Evolutionary conservation across 1,140 invertebrate genomes (phyloP).

Genomic region (Vollenhovia emeryi): DNA sequence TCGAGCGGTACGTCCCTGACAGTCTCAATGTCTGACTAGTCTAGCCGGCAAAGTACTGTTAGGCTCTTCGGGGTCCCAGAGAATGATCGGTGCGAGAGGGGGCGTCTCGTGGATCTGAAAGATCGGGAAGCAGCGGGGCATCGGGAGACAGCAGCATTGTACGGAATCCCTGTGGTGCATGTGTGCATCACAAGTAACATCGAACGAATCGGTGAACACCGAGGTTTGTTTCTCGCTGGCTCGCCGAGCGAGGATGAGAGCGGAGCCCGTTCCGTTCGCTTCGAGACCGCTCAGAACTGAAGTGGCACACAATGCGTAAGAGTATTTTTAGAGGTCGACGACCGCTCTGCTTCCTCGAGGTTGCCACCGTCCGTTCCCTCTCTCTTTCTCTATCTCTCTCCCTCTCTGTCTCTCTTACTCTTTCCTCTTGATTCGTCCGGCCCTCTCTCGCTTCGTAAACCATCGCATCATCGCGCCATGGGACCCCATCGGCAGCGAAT

Average conservation of each 20-base stretch:
- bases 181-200: slow-evolving; percentile 63
- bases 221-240: slow-evolving; percentile 63
- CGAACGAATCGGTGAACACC: slow-evolving; percentile 62
- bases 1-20: slow-evolving; percentile 71
- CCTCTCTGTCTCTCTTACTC: not conserved
- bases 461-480: slow-evolving; percentile 11
- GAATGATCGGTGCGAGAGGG: not conserved
- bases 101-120: slow-evolving; percentile 27
- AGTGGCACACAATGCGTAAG: slow-evolving; percentile 85
- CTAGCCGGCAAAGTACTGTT: slow-evolving; percentile 74
- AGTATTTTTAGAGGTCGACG: slow-evolving; percentile 82
- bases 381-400: not conserved
- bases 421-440: not conserved
- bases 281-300: slow-evolving; percentile 78
- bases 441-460: slow-evolving; percentile 3
- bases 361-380: slow-evolving; percentile 55
- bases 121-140: slow-evolving; percentile 26
- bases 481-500: slow-evolving; percentile 40
- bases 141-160: slow-evolving; percentile 46
- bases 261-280: slow-evolving; percentile 54
- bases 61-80: slow-evolving; percentile 59
- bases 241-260: slow-evolving; percentile 51
- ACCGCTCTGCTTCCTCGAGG: slow-evolving; percentile 82
- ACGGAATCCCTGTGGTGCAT: slow-evolving; percentile 55
- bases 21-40: slow-evolving; percentile 71